Conservation (phyloP, 2,797 vertebrate genomes). For the Aldrovandia affinis region DNA sequence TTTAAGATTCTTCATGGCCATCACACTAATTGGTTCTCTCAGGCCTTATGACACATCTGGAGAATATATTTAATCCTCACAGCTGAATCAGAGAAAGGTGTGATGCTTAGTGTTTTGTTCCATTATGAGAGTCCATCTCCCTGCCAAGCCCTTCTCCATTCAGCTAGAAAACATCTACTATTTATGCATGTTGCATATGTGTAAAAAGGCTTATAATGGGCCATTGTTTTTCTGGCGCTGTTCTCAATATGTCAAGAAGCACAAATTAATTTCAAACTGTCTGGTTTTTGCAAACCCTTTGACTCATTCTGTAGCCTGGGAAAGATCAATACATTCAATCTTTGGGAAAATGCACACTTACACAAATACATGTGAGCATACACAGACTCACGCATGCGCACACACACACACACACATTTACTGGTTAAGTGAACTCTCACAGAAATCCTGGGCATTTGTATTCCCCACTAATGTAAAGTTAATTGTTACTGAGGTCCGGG, state of each 20-base stretch:
- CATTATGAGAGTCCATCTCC: neutral
- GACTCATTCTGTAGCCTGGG: neutral
- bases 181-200: neutral
- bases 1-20: neutral
- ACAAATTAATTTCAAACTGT: constrained; percentile 22
- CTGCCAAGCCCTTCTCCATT: neutral
- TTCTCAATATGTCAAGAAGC: neutral
- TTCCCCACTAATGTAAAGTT: neutral
- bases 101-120: neutral
- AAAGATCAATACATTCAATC: neutral
- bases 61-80: neutral
- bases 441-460: no score
- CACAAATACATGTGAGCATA: neutral
- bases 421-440: neutral
- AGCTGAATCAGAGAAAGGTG: neutral
- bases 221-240: neutral
- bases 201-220: neutral
- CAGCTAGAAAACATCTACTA: neutral
- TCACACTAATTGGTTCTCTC: neutral
- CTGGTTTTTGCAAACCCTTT: neutral
- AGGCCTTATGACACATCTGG: neutral
- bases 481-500: neutral
- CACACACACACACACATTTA: neutral
- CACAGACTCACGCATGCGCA: neutral
- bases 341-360: neutral